Conservation (phyloP, 2,797 vertebrate species). For the Sebastes wilsoni region DNA sequence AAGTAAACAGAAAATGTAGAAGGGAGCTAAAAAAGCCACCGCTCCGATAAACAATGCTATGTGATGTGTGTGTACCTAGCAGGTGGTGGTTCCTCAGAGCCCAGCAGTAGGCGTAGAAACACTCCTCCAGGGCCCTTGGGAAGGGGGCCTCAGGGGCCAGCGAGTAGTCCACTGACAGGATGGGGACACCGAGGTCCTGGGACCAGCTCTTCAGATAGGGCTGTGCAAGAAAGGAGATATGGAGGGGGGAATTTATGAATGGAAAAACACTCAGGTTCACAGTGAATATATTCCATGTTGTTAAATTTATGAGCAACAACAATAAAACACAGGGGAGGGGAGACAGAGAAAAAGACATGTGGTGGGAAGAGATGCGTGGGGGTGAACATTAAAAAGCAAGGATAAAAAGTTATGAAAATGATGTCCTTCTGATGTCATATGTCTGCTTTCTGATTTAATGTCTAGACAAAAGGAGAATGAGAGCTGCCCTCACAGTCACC, state of each 20-base stretch:
- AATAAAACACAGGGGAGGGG: constrained; percentile 10
- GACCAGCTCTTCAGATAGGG: constrained; percentile 93
- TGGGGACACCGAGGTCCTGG: constrained; percentile 87
- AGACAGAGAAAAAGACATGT: constrained; percentile 5
- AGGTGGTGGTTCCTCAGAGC: constrained; percentile 88
- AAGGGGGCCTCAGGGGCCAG: constrained; percentile 93
- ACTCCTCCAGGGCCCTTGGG: constrained; percentile 92
- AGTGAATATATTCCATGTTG: constrained; percentile 3
- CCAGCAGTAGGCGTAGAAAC: constrained; percentile 96
- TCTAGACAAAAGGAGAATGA: constrained; percentile 59
- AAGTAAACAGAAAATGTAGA: background rate
- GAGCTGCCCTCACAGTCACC: constrained; percentile 44
- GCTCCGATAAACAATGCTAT: background rate
- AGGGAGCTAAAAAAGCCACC: background rate
- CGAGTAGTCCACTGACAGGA: constrained; percentile 93
- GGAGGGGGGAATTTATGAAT: constrained; percentile 13
- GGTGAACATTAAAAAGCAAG: constrained; percentile 16
- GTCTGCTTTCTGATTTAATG: constrained; percentile 55
- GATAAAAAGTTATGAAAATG: constrained; percentile 51
- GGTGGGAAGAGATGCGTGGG: background rate
- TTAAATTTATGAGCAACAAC: constrained; percentile 40
- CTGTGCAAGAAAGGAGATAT: constrained; percentile 55
- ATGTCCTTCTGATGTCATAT: constrained; percentile 53
- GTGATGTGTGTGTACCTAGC: constrained; percentile 78
- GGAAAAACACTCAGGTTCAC: constrained; percentile 24